These are phyloP conservation scores for Brachypodius melanocephalos DNA, from an alignment of 2,113 vertebrate genomes.

Conservation along the genomic window DNA sequence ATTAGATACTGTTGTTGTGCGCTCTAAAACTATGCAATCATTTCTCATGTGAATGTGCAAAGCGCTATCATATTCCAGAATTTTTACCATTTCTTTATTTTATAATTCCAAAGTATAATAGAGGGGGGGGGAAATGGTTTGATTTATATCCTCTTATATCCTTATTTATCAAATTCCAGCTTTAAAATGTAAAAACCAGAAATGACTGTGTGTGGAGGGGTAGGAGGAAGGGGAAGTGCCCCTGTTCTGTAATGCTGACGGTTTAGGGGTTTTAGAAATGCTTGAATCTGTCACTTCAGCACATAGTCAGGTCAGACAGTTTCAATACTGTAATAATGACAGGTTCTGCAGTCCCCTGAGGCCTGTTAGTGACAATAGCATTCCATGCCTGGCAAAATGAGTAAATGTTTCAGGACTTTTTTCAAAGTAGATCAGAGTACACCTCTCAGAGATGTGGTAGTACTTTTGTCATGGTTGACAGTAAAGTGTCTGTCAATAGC, in stretches of 20 bases:
- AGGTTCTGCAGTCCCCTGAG: not conserved
- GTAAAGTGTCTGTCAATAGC: not conserved
- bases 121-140: rapidly evolving
- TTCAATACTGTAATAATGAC: not conserved
- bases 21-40: not conserved
- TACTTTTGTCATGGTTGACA: not conserved
- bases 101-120: not conserved
- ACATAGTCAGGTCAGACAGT: rapidly evolving
- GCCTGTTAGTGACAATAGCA: not conserved
- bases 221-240: not conserved
- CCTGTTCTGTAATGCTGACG: rapidly evolving
- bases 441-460: not conserved
- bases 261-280: not conserved
- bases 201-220: rapidly evolving
- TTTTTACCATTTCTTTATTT: not conserved
- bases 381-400: not conserved
- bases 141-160: not conserved
- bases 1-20: not conserved
- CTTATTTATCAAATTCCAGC: not conserved
- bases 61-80: not conserved
- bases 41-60: rapidly evolving
- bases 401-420: not conserved
- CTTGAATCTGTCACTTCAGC: not conserved
- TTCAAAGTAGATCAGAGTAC: not conserved
- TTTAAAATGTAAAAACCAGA: not conserved